These are phyloP conservation scores for Andrena bucephala DNA, from an alignment of 2,888 invertebrate species.

Conservation along the genomic window DNA sequence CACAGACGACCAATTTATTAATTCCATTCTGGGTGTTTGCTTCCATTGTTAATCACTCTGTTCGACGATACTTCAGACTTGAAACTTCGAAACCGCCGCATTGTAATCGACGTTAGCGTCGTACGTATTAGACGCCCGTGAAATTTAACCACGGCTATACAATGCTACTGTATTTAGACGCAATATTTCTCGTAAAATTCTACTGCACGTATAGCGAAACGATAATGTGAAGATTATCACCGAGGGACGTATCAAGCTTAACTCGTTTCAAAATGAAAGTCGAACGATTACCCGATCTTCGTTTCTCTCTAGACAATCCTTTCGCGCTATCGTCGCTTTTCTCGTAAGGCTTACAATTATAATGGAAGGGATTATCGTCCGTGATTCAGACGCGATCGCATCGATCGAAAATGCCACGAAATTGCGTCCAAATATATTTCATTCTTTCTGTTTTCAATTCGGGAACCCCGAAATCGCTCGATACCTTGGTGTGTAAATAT, in stretches of 20 bases:
- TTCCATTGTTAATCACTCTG: slow-evolving; percentile 30
- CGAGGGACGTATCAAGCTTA: slow-evolving; percentile 1
- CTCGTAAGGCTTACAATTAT: slow-evolving; percentile 47
- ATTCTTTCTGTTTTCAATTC: slow-evolving; percentile 30
- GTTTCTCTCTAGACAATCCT: slow-evolving; percentile 64
- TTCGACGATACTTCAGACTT: slow-evolving; percentile 35
- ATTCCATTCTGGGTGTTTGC: slow-evolving; percentile 11
- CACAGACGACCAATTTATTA: slow-evolving; percentile 35
- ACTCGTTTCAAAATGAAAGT: slow-evolving; percentile 41
- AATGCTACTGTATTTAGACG: slow-evolving; percentile 35
- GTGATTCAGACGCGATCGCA: slow-evolving; percentile 32
- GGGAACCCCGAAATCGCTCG: slow-evolving; percentile 37
- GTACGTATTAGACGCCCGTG: slow-evolving; percentile 23
- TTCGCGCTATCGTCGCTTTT: slow-evolving; percentile 51
- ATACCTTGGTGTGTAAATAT: slow-evolving; percentile 59
- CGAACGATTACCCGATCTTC: slow-evolving; percentile 46
- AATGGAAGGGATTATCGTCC: slow-evolving; percentile 17
- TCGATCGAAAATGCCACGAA: slow-evolving; percentile 53
- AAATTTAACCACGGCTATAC: slow-evolving; percentile 43
- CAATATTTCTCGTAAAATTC: slow-evolving; percentile 37
- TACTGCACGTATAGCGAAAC: slow-evolving; percentile 22
- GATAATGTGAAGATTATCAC: slow-evolving; percentile 23
- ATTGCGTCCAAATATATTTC: slow-evolving; percentile 65
- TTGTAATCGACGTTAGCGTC: slow-evolving; percentile 31
- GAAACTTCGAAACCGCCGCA: neutral